Conservation (phyloP, 2,888 invertebrate genomes). For the Rapana venosa region DNA sequence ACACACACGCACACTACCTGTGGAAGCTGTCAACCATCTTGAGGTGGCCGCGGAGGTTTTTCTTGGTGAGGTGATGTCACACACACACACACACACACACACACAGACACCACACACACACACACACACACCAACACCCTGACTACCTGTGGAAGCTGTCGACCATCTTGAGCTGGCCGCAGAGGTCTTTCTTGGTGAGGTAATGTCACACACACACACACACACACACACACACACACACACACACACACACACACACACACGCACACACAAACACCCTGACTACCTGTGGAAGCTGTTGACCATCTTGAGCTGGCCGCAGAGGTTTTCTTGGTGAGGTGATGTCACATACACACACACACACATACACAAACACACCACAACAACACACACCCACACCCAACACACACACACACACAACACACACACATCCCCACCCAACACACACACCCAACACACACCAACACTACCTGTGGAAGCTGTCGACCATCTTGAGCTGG, state of each 20-base stretch:
- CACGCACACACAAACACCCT: slow-evolving; percentile 80
- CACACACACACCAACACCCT: not conserved
- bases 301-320: slow-evolving; percentile 98
- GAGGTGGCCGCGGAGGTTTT: slow-evolving; percentile 96
- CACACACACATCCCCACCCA: too few relatives aligned
- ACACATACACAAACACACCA: too few relatives aligned
- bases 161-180: slow-evolving; percentile 98
- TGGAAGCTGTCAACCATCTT: slow-evolving; percentile 99
- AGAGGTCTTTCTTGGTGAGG: slow-evolving; percentile 96
- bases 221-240: too few relatives aligned
- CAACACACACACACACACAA: too few relatives aligned
- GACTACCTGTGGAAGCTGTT: slow-evolving; percentile 97
- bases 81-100: too few relatives aligned
- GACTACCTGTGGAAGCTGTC: slow-evolving; percentile 96
- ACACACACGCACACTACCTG: slow-evolving; percentile 81
- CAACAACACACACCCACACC: too few relatives aligned
- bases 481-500: slow-evolving; percentile 99
- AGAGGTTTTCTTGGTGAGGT: slow-evolving; percentile 97
- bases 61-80: slow-evolving; percentile 98
- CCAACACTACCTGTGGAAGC: slow-evolving; percentile 89
- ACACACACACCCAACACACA: too few relatives aligned
- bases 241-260: not conserved
- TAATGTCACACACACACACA: slow-evolving; percentile 77
- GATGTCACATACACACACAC: slow-evolving; percentile 83
- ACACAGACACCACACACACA: too few relatives aligned